Base-by-base conservation (phyloP, 2,888 invertebrate genomes). In the Polymixis flavicincta region DNA sequence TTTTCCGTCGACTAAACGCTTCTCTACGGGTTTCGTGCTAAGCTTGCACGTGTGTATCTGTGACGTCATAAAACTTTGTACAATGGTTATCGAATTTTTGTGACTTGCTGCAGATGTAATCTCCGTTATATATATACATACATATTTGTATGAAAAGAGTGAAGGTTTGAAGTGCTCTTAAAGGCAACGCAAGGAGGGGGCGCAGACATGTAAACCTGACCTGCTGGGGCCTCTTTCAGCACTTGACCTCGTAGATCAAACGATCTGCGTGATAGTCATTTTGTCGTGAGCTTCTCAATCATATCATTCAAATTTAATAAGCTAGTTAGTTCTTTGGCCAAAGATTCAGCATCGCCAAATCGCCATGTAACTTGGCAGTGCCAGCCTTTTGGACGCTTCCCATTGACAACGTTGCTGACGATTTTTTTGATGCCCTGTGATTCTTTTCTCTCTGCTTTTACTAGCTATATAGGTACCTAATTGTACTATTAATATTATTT, bases 231-330 rank as follows among this genome's bases (percentile, higher is more conserved):
- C 60, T 13, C 57, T 66, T 76, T 8, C 57, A 37, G 48, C 22
- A 69, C 60, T 76, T 76, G 82, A 76, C 52, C 17, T 48, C 52
- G 48, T 42, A 25, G 32, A 32, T 82, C 78, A 71, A 71, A 81
- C 32, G 81, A 78, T 19, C 32, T 61, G 60, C 60, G 14, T 45
- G 54, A 37, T 61, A 66, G 32, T 32, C 54, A 75, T 66, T 81
- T 66, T 66, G 25, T 42, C 50, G 42, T 25, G 1, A 60, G 48
- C 48, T 42, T 25, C 3, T 55, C 25, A 61, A 32, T 63, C 42
- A 55, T 45, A 45, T 32, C 50, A 48, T 32, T 55, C 17, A 42
- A 25, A 48, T 32, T 25, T 17, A 13, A 57, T 7, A 48, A 55
- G 19, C 14, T 17, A 2, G 13, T 13, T 45, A 14, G 37, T 37